Conservation (phyloP, 1,140 invertebrate species). For the Chironomus striatipennis region DNA sequence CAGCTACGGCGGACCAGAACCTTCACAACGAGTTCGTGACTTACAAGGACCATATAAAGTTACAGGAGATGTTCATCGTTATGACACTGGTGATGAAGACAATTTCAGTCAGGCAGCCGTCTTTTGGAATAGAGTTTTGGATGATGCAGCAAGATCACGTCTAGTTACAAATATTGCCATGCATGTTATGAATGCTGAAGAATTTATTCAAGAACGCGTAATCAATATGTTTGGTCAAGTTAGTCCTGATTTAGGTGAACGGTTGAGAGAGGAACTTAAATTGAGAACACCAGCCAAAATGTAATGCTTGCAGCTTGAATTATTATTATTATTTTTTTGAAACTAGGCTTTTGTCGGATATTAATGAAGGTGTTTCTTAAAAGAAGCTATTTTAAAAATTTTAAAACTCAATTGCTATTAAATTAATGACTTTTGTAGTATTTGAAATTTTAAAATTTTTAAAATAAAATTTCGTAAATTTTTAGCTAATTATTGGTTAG, state of each 20-base stretch:
- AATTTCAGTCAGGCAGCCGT: constrained; percentile 76
- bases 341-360: too few relatives aligned
- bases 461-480: too few relatives aligned
- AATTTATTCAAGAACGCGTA: constrained; percentile 77
- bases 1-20: constrained; percentile 77
- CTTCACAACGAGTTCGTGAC: constrained; percentile 45
- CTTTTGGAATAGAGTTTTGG: constrained; percentile 77
- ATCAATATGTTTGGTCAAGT: constrained; percentile 66
- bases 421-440: too few relatives aligned
- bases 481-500: too few relatives aligned
- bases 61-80: constrained; percentile 59
- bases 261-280: constrained; percentile 53
- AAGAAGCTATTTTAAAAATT: too few relatives aligned
- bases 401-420: too few relatives aligned
- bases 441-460: too few relatives aligned
- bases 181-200: constrained; percentile 65
- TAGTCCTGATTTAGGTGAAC: constrained; percentile 55
- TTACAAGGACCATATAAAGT: constrained; percentile 45
- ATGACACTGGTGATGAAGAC: constrained; percentile 78
- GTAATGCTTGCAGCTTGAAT: constrained; percentile 35
- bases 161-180: constrained; percentile 73
- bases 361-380: too few relatives aligned
- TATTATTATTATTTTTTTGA: not conserved
- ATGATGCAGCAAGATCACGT: constrained; percentile 58
- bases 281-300: constrained; percentile 48